Evolutionary conservation across 2,888 invertebrate genomes (phyloP).

Genomic region (Watsonalla cultraria): DNA sequence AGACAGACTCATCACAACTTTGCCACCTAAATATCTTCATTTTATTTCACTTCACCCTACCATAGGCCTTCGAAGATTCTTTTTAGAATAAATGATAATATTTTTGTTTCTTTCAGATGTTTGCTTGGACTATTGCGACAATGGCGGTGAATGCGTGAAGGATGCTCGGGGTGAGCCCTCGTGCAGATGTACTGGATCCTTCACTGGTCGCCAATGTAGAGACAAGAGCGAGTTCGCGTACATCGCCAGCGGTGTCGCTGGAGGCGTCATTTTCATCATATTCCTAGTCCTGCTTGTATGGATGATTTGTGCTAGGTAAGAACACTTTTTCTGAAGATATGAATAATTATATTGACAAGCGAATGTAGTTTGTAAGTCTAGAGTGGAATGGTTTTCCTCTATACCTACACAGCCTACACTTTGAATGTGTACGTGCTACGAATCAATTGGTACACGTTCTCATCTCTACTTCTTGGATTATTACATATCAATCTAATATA

Average conservation of each 20-base stretch:
- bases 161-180: slow-evolving; percentile 90
- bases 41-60: too few species aligned
- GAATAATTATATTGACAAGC: too few species aligned
- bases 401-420: too few species aligned
- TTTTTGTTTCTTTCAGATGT: slow-evolving; percentile 78
- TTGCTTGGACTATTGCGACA: slow-evolving; percentile 91
- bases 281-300: slow-evolving; percentile 95
- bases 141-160: slow-evolving; percentile 92
- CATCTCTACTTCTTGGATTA: too few species aligned
- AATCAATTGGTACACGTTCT: too few species aligned
- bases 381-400: too few species aligned
- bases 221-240: slow-evolving; percentile 97
- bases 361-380: too few species aligned
- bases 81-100: slow-evolving; percentile 3
- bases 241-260: slow-evolving; percentile 95
- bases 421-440: too few species aligned
- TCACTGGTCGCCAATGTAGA: slow-evolving; percentile 92
- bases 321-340: neutral
- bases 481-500: too few species aligned
- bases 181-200: slow-evolving; percentile 94
- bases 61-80: too few species aligned
- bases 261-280: slow-evolving; percentile 95
- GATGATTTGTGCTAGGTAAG: slow-evolving; percentile 96
- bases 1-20: too few species aligned
- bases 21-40: too few species aligned